These are phyloP conservation scores for Kryphioiulus occultus DNA, from an alignment of 2,888 invertebrate genomes.

Conservation along the genomic window DNA sequence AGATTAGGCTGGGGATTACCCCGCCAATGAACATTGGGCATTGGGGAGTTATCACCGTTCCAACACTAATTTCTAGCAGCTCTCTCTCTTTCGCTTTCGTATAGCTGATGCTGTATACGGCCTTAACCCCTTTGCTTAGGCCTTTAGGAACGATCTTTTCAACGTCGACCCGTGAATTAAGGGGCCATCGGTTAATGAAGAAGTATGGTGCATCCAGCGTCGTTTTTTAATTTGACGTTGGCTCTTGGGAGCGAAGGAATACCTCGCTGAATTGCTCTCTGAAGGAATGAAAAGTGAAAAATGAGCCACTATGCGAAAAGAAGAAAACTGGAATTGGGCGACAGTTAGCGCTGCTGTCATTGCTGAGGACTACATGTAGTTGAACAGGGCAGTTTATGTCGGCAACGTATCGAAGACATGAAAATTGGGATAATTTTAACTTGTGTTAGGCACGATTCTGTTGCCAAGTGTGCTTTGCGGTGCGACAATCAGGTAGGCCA, in stretches of 20 bases:
- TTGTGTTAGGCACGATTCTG: no score
- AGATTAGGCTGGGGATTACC: conserved; percentile 51
- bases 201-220: background rate
- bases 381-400: no score
- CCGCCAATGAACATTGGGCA: conserved; percentile 47
- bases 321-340: no score
- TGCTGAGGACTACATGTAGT: no score
- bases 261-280: no score
- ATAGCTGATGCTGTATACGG: background rate
- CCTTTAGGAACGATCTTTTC: background rate
- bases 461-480: no score
- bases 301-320: no score
- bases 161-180: background rate
- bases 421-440: no score
- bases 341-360: no score
- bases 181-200: conserved; percentile 23
- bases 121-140: background rate
- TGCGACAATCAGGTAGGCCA: no score
- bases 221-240: background rate
- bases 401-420: no score
- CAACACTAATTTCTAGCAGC: conserved; percentile 44
- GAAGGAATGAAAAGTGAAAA: no score
- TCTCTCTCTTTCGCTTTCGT: conserved; percentile 29
- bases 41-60: conserved; percentile 49
- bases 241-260: background rate